phyloP scores from a whole-genome alignment of 2,113 vertebrate genomes.

The Oreocharis arfaki region DNA sequence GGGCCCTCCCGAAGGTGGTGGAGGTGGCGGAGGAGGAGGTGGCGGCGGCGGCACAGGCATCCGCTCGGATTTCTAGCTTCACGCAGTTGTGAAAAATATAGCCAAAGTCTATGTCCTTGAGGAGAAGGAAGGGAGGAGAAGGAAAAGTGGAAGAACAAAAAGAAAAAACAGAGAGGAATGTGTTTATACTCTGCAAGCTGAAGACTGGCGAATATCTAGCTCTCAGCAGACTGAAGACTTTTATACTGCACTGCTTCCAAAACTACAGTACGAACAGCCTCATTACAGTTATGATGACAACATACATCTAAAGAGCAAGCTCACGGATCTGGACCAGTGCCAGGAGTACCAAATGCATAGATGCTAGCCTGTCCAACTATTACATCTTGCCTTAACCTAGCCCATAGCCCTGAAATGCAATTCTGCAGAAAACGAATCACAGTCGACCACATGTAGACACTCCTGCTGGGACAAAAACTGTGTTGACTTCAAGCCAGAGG shows the following conservation, averaged over 20 bases:
- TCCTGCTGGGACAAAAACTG: neutral
- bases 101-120: neutral
- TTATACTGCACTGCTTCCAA: neutral
- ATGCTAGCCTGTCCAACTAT: neutral
- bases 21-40: constrained; percentile 35
- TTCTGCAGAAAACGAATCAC: neutral
- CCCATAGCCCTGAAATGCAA: neutral
- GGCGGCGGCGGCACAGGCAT: constrained; percentile 75
- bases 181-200: neutral
- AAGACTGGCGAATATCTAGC: neutral
- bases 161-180: neutral
- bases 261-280: neutral
- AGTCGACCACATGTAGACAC: neutral
- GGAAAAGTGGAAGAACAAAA: neutral
- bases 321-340: constrained; percentile 17
- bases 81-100: neutral
- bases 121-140: neutral
- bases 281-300: constrained; percentile 18
- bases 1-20: constrained; percentile 40
- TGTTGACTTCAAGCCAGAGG: neutral
- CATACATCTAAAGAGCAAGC: constrained; percentile 30
- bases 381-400: neutral
- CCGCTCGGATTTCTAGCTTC: constrained; percentile 24
- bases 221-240: constrained; percentile 14
- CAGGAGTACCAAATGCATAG: neutral